Conservation (phyloP, 2,888 invertebrate species). For the Laothoe populi region DNA sequence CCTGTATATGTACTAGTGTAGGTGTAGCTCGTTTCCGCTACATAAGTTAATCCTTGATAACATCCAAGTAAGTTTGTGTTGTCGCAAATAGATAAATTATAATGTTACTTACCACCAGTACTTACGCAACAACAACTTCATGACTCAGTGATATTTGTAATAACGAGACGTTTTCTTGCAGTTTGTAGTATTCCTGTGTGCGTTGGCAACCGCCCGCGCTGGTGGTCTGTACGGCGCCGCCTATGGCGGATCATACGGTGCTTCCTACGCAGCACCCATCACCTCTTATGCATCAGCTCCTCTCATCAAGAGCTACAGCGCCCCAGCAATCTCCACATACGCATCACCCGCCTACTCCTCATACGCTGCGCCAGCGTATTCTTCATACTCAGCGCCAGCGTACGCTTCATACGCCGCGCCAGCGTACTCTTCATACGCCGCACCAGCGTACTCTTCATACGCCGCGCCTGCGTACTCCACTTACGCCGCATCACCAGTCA, state of each 20-base stretch:
- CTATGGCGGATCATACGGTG: slow-evolving; percentile 59
- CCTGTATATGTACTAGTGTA: slow-evolving; percentile 1
- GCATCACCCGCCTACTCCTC: slow-evolving; percentile 63
- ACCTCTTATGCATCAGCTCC: slow-evolving; percentile 77
- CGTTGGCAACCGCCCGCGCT: slow-evolving; percentile 83
- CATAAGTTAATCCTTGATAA: not conserved
- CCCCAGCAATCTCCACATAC: slow-evolving; percentile 47
- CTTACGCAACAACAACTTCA: not conserved
- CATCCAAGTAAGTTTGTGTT: not conserved
- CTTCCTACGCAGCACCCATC: slow-evolving; percentile 38
- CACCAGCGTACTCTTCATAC: slow-evolving; percentile 38
- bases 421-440: slow-evolving; percentile 57
- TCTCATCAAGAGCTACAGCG: slow-evolving; percentile 40
- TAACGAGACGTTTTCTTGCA: slow-evolving; percentile 48
- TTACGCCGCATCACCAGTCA: slow-evolving; percentile 49
- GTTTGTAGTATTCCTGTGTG: slow-evolving; percentile 83
- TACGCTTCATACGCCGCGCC: slow-evolving; percentile 46
- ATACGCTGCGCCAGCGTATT: slow-evolving; percentile 34
- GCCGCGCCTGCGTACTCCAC: slow-evolving; percentile 39
- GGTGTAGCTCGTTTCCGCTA: not conserved
- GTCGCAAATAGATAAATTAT: slow-evolving; percentile 8
- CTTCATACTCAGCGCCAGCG: slow-evolving; percentile 40
- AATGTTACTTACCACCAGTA: not conserved
- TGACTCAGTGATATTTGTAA: slow-evolving; percentile 12
- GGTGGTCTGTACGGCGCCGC: slow-evolving; percentile 71